Evolutionary conservation across 2,113 vertebrate species (phyloP).

Genomic region (Agelaius phoeniceus): DNA sequence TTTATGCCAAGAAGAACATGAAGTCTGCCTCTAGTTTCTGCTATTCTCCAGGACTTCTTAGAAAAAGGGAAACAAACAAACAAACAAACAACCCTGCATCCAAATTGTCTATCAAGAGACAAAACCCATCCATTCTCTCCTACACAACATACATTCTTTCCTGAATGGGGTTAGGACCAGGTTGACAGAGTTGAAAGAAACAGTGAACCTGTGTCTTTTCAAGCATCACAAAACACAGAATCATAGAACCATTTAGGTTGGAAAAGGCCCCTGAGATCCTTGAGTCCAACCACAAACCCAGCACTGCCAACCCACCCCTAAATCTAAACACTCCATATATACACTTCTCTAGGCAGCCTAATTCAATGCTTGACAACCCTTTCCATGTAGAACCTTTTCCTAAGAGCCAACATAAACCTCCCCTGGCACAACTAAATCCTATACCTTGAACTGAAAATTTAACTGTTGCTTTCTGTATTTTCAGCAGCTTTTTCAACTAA

Average conservation of each 20-base stretch:
- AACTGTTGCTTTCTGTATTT: neutral
- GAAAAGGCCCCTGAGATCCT: neutral
- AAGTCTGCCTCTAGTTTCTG: neutral
- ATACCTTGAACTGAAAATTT: neutral
- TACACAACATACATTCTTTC: neutral
- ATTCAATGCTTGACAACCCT: neutral
- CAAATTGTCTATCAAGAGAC: neutral
- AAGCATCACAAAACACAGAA: neutral
- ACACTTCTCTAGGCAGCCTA: neutral
- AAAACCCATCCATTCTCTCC: neutral
- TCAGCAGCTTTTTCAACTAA: neutral
- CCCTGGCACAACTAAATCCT: neutral
- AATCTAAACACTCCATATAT: neutral
- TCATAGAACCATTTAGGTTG: neutral
- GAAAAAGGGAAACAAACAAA: accelerated
- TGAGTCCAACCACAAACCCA: neutral
- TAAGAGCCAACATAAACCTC: neutral
- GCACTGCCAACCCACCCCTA: neutral
- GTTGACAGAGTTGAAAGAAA: neutral
- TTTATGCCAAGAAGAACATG: neutral
- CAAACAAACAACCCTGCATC: neutral
- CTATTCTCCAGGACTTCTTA: neutral
- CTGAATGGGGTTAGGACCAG: neutral
- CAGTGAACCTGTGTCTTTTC: neutral
- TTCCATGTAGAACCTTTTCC: accelerated